Evolutionary conservation across 2,113 vertebrate genomes (phyloP).

Genomic region (Gobiocypris rarus): DNA sequence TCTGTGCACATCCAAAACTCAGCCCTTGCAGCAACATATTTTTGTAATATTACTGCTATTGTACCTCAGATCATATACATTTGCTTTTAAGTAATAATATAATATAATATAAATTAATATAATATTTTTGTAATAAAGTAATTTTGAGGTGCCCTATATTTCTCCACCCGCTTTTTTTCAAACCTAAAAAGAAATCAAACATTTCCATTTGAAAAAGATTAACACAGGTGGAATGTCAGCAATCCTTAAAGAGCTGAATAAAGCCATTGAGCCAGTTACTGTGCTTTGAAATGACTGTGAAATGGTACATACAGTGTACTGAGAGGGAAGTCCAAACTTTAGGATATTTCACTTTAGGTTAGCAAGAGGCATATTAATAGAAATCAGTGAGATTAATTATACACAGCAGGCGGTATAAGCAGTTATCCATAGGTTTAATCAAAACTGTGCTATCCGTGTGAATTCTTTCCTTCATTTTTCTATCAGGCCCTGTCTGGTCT

Average conservation of each 20-base stretch:
- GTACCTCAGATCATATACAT: not conserved
- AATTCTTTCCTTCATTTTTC: conserved; percentile 23
- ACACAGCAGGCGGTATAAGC: not conserved
- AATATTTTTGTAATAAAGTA: not conserved
- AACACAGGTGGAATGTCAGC: conserved; percentile 50
- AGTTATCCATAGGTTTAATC: not conserved
- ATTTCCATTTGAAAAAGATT: conserved; percentile 54
- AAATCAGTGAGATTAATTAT: not conserved
- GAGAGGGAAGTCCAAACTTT: not conserved
- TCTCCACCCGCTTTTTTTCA: conserved; percentile 13
- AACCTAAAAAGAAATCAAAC: conserved; percentile 40
- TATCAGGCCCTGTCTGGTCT: conserved; percentile 31
- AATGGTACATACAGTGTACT: not conserved
- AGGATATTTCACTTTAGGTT: not conserved
- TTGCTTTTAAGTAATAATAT: not conserved
- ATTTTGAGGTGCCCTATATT: conserved; percentile 14
- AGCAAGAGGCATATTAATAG: not conserved
- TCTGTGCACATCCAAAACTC: not conserved
- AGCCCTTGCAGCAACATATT: not conserved
- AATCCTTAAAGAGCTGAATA: conserved; percentile 44
- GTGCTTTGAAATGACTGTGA: not conserved
- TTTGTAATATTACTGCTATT: not conserved
- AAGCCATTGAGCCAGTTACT: conserved; percentile 32
- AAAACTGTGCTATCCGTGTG: conserved; percentile 18
- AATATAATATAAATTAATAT: too few species aligned